These are phyloP conservation scores for Ophioninae sp. DNA, from an alignment of 2,888 invertebrate genomes.

Conservation along the genomic window DNA sequence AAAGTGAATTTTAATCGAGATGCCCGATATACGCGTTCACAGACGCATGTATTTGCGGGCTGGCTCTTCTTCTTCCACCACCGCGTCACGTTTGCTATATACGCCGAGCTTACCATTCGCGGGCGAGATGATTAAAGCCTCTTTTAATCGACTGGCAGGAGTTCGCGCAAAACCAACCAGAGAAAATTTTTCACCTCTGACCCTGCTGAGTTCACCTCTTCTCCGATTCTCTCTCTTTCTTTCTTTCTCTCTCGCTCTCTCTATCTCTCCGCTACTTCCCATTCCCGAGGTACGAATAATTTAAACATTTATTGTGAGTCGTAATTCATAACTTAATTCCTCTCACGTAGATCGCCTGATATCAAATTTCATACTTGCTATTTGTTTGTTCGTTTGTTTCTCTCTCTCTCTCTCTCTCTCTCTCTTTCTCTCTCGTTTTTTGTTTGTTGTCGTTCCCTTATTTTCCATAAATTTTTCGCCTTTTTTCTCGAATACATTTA, in stretches of 20 bases:
- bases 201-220: conserved; percentile 61
- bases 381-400: conserved; percentile 3
- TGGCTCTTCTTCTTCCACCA: conserved; percentile 43
- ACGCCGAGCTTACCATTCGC: conserved; percentile 45
- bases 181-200: conserved; percentile 68
- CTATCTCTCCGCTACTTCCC: conserved; percentile 50
- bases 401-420: background rate
- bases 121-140: conserved; percentile 67
- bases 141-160: conserved; percentile 68
- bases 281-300: conserved; percentile 58
- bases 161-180: conserved; percentile 59
- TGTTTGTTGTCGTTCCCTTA: background rate
- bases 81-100: conserved; percentile 37
- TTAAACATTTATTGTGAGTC: conserved; percentile 62
- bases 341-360: conserved; percentile 47
- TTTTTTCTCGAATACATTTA: conserved; percentile 33
- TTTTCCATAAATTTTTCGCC: conserved; percentile 11
- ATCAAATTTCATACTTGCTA: conserved; percentile 57
- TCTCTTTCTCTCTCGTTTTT: background rate
- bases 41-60: background rate
- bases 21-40: conserved; percentile 16
- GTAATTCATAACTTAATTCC: conserved; percentile 63
- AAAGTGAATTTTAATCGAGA: conserved; percentile 6
- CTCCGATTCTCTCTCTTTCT: conserved; percentile 18
- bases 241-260: conserved; percentile 19